Evolutionary conservation across 2,888 invertebrate species (phyloP).

Genomic region (Caprella mutica): DNA sequence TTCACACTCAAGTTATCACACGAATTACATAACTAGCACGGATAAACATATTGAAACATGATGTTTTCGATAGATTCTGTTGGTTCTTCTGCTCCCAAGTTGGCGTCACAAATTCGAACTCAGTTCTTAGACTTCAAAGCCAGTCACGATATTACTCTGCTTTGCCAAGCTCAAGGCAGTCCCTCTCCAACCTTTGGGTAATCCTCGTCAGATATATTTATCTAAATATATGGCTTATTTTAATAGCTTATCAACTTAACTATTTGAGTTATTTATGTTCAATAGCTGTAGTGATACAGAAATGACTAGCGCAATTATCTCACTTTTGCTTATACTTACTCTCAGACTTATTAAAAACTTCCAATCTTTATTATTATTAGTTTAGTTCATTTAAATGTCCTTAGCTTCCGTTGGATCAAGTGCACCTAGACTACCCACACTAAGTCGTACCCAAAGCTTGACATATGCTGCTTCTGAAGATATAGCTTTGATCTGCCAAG

Average conservation of each 20-base stretch:
- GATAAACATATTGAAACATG: background rate
- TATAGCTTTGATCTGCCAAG: constrained; percentile 54
- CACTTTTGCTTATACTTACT: too few species aligned
- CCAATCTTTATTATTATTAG: too few species aligned
- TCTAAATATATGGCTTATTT: too few species aligned
- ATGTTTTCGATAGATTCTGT: constrained; percentile 22
- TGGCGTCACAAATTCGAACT: constrained; percentile 16
- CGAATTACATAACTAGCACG: too few species aligned
- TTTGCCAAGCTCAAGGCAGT: constrained; percentile 31
- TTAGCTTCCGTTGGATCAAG: constrained; percentile 34
- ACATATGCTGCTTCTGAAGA: constrained; percentile 7
- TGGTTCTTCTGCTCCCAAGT: constrained; percentile 25
- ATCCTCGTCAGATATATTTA: too few species aligned
- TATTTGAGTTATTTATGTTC: too few species aligned
- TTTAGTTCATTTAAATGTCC: too few species aligned
- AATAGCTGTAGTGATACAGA: too few species aligned
- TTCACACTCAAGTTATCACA: background rate
- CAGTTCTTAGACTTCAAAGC: constrained; percentile 10
- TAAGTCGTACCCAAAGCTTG: constrained; percentile 19
- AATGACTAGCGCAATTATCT: too few species aligned
- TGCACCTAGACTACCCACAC: constrained; percentile 30
- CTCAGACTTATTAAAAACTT: too few species aligned
- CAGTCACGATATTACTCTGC: constrained; percentile 16
- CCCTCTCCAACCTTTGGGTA: constrained; percentile 31
- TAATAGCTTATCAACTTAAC: too few species aligned